These are phyloP conservation scores for Rhagonycha fulva DNA, from an alignment of 2,888 invertebrate genomes.

Conservation along the genomic window DNA sequence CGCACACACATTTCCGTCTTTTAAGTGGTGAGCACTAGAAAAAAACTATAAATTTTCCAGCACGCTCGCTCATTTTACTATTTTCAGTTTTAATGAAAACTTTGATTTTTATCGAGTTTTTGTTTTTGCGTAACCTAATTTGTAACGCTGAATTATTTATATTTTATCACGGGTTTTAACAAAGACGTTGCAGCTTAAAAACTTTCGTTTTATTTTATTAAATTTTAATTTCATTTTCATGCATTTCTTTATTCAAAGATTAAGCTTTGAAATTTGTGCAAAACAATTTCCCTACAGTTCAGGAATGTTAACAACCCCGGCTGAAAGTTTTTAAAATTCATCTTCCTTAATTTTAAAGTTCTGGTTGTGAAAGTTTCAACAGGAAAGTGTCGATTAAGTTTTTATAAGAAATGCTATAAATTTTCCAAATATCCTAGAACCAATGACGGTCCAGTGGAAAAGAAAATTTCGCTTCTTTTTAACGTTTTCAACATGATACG, in stretches of 20 bases:
- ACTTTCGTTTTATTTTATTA: neutral
- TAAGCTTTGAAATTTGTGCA: neutral
- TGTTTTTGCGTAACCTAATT: neutral
- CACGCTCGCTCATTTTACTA: neutral
- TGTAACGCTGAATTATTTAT: neutral
- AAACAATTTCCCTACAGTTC: neutral
- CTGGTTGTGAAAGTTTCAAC: neutral
- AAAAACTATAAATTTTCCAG: neutral
- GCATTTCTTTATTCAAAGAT: neutral
- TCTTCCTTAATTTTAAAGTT: neutral
- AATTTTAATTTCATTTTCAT: neutral
- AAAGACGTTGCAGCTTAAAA: neutral
- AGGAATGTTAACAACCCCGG: neutral
- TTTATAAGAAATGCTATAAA: neutral
- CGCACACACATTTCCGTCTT: neutral
- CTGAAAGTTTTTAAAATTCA: neutral
- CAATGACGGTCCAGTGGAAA: too few species aligned
- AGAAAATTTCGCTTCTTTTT: too few species aligned
- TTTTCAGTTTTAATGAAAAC: neutral
- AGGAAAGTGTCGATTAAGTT: neutral
- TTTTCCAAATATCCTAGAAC: too few species aligned
- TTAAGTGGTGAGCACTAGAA: neutral
- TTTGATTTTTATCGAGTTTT: neutral
- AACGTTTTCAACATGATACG: too few species aligned
- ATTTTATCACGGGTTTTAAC: neutral